Evolutionary conservation across 2,888 invertebrate genomes (phyloP).

Genomic region (Melieria crassipennis): DNA sequence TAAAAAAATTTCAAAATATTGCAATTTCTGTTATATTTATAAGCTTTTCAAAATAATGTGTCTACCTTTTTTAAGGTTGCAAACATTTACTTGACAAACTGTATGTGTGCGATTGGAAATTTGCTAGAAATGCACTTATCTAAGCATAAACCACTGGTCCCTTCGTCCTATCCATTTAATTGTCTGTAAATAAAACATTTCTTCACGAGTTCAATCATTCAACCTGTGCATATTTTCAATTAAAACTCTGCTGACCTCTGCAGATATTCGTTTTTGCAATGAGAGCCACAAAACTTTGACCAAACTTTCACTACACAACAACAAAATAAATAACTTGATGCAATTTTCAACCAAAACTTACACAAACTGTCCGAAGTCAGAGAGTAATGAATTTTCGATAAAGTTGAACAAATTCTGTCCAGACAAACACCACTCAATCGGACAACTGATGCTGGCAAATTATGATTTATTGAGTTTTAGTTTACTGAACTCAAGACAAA

Average conservation of each 20-base stretch:
- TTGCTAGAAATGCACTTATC: no score
- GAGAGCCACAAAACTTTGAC: conserved; percentile 2
- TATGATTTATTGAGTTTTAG: conserved; percentile 62
- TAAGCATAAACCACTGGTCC: no score
- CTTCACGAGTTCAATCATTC: no score
- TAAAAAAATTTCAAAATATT: no score
- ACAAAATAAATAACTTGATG: neutral
- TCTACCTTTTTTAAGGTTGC: no score
- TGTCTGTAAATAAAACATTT: no score
- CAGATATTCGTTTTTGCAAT: neutral
- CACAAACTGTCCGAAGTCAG: conserved; percentile 40
- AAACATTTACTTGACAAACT: no score
- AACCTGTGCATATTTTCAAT: conserved; percentile 10
- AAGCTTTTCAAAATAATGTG: no score
- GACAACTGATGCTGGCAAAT: conserved; percentile 43
- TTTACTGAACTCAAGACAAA: conserved; percentile 44
- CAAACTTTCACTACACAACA: conserved; percentile 30
- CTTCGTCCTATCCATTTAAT: no score
- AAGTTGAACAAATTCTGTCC: conserved; percentile 46
- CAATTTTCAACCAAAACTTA: conserved; percentile 8
- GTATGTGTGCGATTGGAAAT: no score
- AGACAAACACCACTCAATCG: conserved; percentile 23
- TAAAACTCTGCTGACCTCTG: conserved; percentile 19
- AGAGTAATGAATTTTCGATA: conserved; percentile 61
- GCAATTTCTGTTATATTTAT: no score